A percentile compares a stretch with the other conserved stretches of the same genome.
Evolutionary conservation across 2,797 vertebrate species (phyloP).

Genomic region (Eptatretus atami): DNA sequence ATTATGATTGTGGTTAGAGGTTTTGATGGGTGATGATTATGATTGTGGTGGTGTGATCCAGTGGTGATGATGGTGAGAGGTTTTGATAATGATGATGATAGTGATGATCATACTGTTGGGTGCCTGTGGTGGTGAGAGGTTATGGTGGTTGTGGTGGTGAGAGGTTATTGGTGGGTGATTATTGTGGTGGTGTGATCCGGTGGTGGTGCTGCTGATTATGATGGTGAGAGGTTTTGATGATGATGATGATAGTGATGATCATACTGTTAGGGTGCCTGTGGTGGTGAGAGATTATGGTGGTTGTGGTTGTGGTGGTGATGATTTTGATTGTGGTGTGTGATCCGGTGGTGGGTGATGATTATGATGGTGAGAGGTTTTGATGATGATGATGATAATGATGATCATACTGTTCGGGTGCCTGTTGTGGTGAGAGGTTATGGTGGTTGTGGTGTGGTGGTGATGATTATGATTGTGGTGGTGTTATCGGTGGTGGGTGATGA

Average conservation of each 20-base stretch:
- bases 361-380: neutral
- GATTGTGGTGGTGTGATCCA: neutral
- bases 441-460: neutral
- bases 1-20: neutral
- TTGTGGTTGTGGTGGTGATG: neutral
- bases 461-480: neutral
- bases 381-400: neutral
- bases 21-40: fast-evolving
- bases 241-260: neutral
- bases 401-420: neutral
- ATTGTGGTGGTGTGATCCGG: neutral
- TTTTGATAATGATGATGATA: neutral
- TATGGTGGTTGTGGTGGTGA: neutral
- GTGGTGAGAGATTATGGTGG: neutral
- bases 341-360: neutral
- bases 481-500: neutral
- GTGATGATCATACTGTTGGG: neutral
- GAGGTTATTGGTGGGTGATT: neutral
- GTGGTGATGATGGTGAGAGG: neutral
- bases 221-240: neutral
- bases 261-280: neutral
- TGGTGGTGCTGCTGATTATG: neutral
- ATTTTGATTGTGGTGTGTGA: neutral
- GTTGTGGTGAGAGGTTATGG: neutral
- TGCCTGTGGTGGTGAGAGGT: neutral